phyloP scores from a whole-genome alignment of 2,113 vertebrate genomes.

The Columba janthina region DNA sequence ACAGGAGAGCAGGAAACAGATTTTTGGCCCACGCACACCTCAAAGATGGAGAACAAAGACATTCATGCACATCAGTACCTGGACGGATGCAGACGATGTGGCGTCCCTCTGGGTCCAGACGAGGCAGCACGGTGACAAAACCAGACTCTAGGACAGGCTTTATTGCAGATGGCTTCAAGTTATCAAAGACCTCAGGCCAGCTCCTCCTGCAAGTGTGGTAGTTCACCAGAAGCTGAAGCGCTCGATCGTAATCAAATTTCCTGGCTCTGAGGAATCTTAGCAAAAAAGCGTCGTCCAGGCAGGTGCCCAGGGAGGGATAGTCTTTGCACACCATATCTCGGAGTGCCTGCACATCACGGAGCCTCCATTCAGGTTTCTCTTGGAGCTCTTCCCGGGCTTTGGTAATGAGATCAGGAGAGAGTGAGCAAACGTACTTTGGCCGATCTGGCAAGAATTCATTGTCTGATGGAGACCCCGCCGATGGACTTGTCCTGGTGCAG shows the following conservation, averaged over 20 bases:
- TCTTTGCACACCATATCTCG: slow-evolving; percentile 97
- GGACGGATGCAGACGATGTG: slow-evolving; percentile 91
- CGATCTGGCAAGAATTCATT: slow-evolving; percentile 73
- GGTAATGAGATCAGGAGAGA: slow-evolving; percentile 89
- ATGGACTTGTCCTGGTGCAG: slow-evolving; percentile 79
- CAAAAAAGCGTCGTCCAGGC: slow-evolving; percentile 92
- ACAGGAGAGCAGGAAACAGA: not conserved
- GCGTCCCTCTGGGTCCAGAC: slow-evolving; percentile 86
- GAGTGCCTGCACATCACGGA: slow-evolving; percentile 93
- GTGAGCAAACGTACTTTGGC: slow-evolving; percentile 86
- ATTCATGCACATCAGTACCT: slow-evolving; percentile 72
- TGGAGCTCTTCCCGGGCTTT: slow-evolving; percentile 96
- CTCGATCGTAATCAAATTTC: slow-evolving; percentile 97
- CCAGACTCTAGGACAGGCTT: slow-evolving; percentile 91
- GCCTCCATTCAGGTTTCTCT: slow-evolving; percentile 96
- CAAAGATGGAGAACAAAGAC: rapidly evolving
- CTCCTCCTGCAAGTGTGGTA: slow-evolving; percentile 90
- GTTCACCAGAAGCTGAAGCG: slow-evolving; percentile 93
- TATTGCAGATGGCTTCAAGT: slow-evolving; percentile 89
- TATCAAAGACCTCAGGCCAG: slow-evolving; percentile 95
- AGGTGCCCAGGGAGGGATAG: slow-evolving; percentile 86
- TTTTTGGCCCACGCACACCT: not conserved
- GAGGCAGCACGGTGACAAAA: slow-evolving; percentile 93
- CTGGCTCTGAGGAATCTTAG: slow-evolving; percentile 95
- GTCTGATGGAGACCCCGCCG: slow-evolving; percentile 71